Percentiles rank a stretch among this genome's conserved stretches.
These are phyloP conservation scores for Rotaria macrura DNA, from an alignment of 2,888 invertebrate genomes.

Conservation along the genomic window DNA sequence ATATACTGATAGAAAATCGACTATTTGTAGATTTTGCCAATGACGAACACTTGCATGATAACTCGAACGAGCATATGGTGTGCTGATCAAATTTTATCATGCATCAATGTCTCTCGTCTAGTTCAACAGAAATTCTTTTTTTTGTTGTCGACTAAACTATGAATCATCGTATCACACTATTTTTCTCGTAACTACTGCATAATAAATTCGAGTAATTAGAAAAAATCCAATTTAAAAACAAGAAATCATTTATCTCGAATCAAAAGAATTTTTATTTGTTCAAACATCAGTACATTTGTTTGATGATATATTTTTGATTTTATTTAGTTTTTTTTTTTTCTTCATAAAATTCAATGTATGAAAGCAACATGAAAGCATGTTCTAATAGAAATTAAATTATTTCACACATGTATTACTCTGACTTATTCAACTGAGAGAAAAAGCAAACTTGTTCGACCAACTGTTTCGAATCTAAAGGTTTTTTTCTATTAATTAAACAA, in stretches of 20 bases:
- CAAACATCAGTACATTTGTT: too few species aligned
- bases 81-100: not conserved
- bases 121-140: not conserved
- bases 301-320: too few species aligned
- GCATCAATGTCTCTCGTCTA: not conserved
- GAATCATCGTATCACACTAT: not conserved
- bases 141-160: not conserved
- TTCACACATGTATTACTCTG: too few species aligned
- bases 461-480: not conserved
- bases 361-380: too few species aligned
- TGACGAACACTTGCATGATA: not conserved
- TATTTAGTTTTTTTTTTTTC: too few species aligned
- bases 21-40: not conserved
- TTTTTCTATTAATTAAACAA: not conserved
- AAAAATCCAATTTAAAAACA: not conserved
- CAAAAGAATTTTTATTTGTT: not conserved
- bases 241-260: not conserved
- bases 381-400: too few species aligned
- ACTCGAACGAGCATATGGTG: not conserved
- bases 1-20: not conserved
- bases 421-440: too few species aligned
- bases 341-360: too few species aligned
- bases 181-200: too few species aligned
- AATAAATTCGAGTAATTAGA: too few species aligned
- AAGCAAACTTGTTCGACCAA: not conserved